Conservation (phyloP, 2,797 vertebrate genomes). For the Hemibagrus guttatus region DNA sequence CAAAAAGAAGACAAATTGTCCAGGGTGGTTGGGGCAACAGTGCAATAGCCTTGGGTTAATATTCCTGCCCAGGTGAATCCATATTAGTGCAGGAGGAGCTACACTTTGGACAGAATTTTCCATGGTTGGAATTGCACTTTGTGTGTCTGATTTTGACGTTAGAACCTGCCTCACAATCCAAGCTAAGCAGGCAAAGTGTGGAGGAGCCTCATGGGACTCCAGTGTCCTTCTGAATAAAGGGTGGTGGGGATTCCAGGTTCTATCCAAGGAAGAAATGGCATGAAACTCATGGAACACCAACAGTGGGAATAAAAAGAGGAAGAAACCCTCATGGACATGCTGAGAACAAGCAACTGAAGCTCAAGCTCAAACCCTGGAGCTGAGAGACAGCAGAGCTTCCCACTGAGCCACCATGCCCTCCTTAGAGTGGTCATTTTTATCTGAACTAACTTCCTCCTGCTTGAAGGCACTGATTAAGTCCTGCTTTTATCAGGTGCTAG, state of each 20-base stretch:
- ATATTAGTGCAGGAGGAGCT: neutral
- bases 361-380: conserved; percentile 7
- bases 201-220: too few species aligned
- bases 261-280: neutral
- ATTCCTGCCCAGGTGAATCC: neutral
- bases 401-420: neutral
- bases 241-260: too few species aligned
- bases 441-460: neutral
- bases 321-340: neutral
- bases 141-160: neutral
- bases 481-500: neutral
- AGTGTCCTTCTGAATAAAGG: too few species aligned
- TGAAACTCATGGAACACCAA: too few species aligned
- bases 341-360: neutral
- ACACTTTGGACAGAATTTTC: neutral
- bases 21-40: neutral
- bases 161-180: neutral
- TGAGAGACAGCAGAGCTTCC: neutral
- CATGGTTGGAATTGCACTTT: neutral
- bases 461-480: neutral
- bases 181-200: neutral
- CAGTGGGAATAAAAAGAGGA: neutral
- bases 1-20: neutral
- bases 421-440: neutral
- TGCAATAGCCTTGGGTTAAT: neutral